Percentiles rank a stretch among this genome's conserved stretches.
Conservation (phyloP, 2,888 invertebrate genomes). For the Lasioglossum lativentre region DNA sequence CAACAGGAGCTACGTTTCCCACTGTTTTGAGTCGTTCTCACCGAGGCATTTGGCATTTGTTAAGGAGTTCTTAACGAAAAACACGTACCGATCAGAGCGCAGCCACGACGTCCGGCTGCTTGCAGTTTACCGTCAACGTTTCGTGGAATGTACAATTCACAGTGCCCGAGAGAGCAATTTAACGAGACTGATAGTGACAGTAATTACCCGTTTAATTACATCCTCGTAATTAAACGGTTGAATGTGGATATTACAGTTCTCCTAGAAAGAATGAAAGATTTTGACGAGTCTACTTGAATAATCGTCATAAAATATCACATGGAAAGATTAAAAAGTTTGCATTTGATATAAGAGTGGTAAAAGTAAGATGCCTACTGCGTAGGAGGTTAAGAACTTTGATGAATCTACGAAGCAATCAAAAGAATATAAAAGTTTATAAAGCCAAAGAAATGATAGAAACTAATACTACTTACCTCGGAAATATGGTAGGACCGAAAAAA, state of each 20-base stretch:
- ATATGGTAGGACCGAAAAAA: background rate
- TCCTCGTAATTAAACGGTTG: background rate
- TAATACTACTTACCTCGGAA: background rate
- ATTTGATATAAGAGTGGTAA: background rate
- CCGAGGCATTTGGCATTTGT: no score
- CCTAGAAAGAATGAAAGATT: conserved; percentile 7
- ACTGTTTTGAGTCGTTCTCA: no score
- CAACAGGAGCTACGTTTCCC: no score
- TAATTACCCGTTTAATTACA: background rate
- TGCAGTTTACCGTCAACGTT: no score
- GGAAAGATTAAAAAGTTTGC: background rate
- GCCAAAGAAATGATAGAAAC: background rate
- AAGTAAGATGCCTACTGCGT: background rate
- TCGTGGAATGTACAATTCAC: no score
- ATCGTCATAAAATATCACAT: conserved; percentile 17
- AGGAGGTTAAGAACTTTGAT: background rate
- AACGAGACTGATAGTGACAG: no score
- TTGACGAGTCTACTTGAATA: conserved; percentile 1
- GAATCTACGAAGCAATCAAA: background rate
- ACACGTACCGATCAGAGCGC: no score
- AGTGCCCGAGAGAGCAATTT: no score
- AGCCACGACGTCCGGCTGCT: no score
- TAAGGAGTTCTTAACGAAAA: no score
- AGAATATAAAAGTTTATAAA: background rate
- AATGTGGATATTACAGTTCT: background rate